These are phyloP conservation scores for Coenonympha glycerion DNA, from an alignment of 2,888 invertebrate genomes.

Conservation along the genomic window DNA sequence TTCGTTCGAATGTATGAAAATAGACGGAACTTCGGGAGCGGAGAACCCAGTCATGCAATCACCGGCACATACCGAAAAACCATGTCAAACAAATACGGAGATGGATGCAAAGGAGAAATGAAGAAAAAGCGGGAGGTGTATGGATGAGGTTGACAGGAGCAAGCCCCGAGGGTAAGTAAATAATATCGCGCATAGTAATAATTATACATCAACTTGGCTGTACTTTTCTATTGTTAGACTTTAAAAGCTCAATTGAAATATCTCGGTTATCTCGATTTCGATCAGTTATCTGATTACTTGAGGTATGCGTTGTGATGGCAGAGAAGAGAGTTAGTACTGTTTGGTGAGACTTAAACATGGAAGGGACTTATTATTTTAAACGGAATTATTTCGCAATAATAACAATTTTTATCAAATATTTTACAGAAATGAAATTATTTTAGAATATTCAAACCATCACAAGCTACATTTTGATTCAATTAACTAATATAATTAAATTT, in stretches of 20 bases:
- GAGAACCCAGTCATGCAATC: conserved; percentile 36
- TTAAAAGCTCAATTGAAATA: not conserved
- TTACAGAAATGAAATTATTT: no score
- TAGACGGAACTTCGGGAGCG: conserved; percentile 15
- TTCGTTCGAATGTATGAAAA: conserved; percentile 23
- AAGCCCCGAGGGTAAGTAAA: conserved; percentile 62
- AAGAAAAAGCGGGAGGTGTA: conserved; percentile 35
- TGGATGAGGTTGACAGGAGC: conserved; percentile 41
- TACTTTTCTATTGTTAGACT: conserved; percentile 44
- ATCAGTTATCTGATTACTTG: no score
- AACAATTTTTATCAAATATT: no score
- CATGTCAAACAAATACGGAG: conserved; percentile 42
- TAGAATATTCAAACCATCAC: no score
- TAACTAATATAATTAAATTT: no score
- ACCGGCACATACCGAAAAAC: conserved; percentile 34
- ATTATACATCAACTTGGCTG: conserved; percentile 61
- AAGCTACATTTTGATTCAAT: no score
- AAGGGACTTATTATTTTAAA: no score
- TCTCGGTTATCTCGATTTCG: no score
- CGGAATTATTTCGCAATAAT: no score
- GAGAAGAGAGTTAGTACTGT: no score
- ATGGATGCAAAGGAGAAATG: conserved; percentile 51
- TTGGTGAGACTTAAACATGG: no score
- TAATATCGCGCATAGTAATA: conserved; percentile 28
- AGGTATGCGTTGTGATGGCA: no score